phyloP scores from a whole-genome alignment of 2,113 vertebrate species.

The Pomatostomus ruficeps region DNA sequence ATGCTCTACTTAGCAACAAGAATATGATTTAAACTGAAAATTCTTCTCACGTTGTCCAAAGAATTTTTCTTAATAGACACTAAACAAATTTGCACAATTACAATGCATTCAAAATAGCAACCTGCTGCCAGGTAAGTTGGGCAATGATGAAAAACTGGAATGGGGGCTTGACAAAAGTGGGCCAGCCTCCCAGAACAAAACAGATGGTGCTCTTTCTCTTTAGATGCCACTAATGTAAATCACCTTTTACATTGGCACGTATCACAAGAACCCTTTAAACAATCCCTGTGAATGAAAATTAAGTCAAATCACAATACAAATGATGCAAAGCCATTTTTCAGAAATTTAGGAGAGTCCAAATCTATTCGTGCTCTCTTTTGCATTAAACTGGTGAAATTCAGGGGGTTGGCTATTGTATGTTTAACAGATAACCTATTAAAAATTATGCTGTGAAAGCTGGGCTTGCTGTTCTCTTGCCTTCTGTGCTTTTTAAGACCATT shows the following conservation, averaged over 20 bases:
- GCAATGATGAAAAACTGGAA: neutral
- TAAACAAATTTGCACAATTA: neutral
- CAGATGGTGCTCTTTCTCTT: neutral
- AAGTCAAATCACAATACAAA: neutral
- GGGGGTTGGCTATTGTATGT: neutral
- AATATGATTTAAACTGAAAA: conserved; percentile 45
- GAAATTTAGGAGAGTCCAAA: neutral
- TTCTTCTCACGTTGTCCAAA: neutral
- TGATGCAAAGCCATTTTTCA: neutral
- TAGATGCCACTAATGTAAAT: neutral
- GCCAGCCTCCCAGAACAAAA: neutral
- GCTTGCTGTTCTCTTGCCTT: neutral
- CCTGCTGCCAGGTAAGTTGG: neutral
- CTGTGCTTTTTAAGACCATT: conserved; percentile 83
- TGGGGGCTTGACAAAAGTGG: neutral
- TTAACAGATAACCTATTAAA: neutral
- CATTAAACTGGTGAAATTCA: neutral
- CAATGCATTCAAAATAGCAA: neutral
- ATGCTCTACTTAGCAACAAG: neutral
- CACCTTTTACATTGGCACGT: neutral
- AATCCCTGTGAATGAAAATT: neutral
- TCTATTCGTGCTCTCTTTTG: neutral
- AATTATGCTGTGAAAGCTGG: neutral
- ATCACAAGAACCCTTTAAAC: neutral
- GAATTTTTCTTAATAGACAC: neutral